Evolutionary conservation across 2,113 vertebrate genomes (phyloP), one percentile per base, ranked within the genome.

Genomic region (Chamaea fasciata): DNA sequence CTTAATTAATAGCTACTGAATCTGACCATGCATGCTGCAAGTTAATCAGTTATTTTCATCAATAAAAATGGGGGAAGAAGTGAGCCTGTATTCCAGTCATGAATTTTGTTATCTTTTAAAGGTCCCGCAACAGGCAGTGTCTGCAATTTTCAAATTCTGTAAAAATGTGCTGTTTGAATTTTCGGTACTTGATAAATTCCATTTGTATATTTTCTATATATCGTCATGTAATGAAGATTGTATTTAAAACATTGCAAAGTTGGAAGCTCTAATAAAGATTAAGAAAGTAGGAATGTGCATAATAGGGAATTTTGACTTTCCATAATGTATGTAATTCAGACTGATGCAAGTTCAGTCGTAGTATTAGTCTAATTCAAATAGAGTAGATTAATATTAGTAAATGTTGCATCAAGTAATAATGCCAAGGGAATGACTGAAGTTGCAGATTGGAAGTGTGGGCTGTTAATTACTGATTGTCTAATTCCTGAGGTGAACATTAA

Each of bases 281-380:
- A 69, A 57, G 24, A 15, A 55, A 65, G 26, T 26, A 62, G 22
- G 42, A 59, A 52, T 83, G 23, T 37, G 7, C 13, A 1, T 62
- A 49, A 13, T 24, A 30, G 21, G 33, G 53, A 30, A 81, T 76
- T 89, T 77, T 47, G 52, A 23, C 9, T 86, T 27, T 64, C 11
- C 2, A 2, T 35, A 56, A 35, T 1, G 11, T 37, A 12, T 37
- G 10, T 80, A 52, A 89, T 49, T 59, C 73, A n/a, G 31, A 53
- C 23, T 68, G 69, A 56, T 60, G 6, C 28, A 62, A 49, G 15
- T 69, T 69, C 17, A 50, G 37, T 64, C 9, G 30, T 85, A 75
- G n/a, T 70, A 89, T 71, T 39, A 78, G 22, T 64, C 50, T 90
- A 96, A 80, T 89, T 68, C 30, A 94, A 95, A 93, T 84, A 64